Evolutionary conservation across 1,140 invertebrate species (phyloP), one percentile per base, ranked within the genome.

Genomic region (Psilanteris sp.): DNA sequence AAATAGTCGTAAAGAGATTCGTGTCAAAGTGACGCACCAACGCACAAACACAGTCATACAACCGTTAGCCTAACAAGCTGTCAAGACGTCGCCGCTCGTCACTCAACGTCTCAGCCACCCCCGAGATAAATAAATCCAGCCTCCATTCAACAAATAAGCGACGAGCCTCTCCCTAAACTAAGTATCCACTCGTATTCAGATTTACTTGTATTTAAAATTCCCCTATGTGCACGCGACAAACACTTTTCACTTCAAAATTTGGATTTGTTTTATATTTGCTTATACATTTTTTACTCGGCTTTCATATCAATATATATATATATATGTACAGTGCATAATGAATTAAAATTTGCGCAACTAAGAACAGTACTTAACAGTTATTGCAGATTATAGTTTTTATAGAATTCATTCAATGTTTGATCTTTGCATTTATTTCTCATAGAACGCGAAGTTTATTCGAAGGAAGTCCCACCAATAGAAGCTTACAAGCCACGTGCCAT

Each of bases 1-100:
- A 81, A 82, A 82, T 55, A 80, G 71, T 59, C 48, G 52, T 62
- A 79, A 76, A 81, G 75, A 80, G 78, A 59, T 75, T 77, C 68
- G 72, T 78, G 81, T 78, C 78, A 75, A 77, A 52, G 68, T 68
- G 61, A 46, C 31, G 43, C 31, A 64, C 43, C 13, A 34, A 70
- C 62, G 26, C 11, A 34, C 48, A 36, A 46, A 26, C 24, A 73
- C 61, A 64, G 50, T 68, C 44, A 71, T 62, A 55, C 66, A 77
- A 46, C 77, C 81, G 82, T 86, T 84, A 83, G 79, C 77, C 81
- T 85, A 85, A 86, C 83, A 85, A 85, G 83, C 84, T 86, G 84
- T 86, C 84, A 86, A 86, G 84, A 85, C 83, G 83, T 86, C 84
- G 83, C 76, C 82, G 83, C 83, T 80, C 83, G 85, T 85, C 84